phyloP scores from a whole-genome alignment of 2,113 vertebrate genomes.

The Sisor rabdophorus region DNA sequence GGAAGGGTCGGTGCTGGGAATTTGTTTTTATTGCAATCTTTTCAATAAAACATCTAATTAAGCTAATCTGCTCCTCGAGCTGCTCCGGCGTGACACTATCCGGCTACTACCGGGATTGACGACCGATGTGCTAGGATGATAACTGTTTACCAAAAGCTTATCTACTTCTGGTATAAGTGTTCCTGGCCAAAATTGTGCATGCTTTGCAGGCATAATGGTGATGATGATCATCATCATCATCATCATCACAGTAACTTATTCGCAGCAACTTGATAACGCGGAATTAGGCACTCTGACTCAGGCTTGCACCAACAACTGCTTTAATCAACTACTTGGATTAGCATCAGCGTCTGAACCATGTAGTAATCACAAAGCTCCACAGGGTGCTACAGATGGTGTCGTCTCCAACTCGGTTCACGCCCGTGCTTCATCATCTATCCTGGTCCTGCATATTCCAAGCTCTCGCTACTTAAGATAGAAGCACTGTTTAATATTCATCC shows the following conservation, averaged over 20 bases:
- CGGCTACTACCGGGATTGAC: neutral
- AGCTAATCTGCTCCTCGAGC: slow-evolving; percentile 9
- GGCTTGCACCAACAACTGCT: slow-evolving; percentile 16
- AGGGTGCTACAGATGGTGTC: slow-evolving; percentile 25
- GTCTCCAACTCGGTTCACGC: neutral
- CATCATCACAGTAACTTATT: slow-evolving; percentile 39
- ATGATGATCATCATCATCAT: slow-evolving; percentile 2
- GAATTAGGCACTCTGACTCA: slow-evolving; percentile 35
- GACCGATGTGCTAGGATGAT: neutral
- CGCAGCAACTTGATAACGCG: slow-evolving; percentile 28
- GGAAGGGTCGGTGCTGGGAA: neutral
- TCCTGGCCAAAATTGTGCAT: neutral
- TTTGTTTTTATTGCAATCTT: slow-evolving; percentile 15
- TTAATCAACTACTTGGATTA: slow-evolving; percentile 44
- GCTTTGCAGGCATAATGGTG: too few relatives aligned
- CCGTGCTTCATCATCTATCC: slow-evolving; percentile 21
- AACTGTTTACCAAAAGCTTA: neutral
- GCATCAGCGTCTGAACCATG: slow-evolving; percentile 31
- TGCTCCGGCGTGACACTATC: neutral
- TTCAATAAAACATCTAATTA: slow-evolving; percentile 30
- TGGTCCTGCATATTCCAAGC: slow-evolving; percentile 13
- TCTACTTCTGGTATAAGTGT: neutral
- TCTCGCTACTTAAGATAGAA: slow-evolving; percentile 20
- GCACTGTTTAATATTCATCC: slow-evolving; percentile 43
- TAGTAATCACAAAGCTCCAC: slow-evolving; percentile 11